Evolutionary conservation across 2,113 vertebrate species (phyloP).

Genomic region (Ciconia stormi): DNA sequence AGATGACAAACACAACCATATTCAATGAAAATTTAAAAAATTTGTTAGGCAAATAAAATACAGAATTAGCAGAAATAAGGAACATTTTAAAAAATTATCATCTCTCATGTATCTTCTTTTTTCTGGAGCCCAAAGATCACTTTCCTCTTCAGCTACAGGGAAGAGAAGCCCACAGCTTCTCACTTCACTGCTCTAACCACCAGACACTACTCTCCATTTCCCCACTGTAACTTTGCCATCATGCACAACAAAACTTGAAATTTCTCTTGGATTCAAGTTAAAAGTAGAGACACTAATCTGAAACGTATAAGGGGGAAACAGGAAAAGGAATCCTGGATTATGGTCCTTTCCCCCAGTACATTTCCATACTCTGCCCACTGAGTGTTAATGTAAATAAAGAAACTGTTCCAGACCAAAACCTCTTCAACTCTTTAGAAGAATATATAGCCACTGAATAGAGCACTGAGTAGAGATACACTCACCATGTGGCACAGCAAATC

Average conservation of each 20-base stretch:
- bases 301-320: neutral
- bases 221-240: neutral
- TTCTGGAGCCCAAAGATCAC: neutral
- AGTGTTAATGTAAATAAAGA: neutral
- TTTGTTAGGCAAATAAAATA: neutral
- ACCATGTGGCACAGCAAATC: neutral
- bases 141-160: neutral
- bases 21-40: neutral
- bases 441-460: neutral
- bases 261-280: neutral
- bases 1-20: neutral
- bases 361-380: neutral
- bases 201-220: no score
- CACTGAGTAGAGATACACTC: neutral
- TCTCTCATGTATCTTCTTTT: neutral
- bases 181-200: neutral
- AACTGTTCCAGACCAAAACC: neutral
- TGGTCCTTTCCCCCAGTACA: neutral
- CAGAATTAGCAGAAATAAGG: neutral
- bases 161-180: neutral
- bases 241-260: neutral
- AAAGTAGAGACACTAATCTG: neutral
- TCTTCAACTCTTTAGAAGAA: neutral
- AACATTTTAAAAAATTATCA: neutral
- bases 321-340: neutral